These are phyloP conservation scores for Hymenochirus boettgeri DNA, from an alignment of 2,113 vertebrate species.

Conservation along the genomic window DNA sequence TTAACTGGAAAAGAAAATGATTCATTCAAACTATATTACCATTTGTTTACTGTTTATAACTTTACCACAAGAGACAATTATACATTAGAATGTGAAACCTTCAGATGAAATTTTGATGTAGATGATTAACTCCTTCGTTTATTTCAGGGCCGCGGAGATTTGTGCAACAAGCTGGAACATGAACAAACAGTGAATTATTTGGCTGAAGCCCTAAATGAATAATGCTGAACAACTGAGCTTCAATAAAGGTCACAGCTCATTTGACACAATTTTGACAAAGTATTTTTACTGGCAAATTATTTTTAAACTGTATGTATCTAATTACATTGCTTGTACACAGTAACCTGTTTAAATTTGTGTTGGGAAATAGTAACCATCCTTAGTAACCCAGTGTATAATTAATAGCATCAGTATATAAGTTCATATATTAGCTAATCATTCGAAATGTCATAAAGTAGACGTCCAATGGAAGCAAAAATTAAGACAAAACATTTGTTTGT, in stretches of 20 bases:
- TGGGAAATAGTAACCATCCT: no score
- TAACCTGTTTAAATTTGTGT: not conserved
- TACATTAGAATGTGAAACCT: not conserved
- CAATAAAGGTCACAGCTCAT: conserved; percentile 1
- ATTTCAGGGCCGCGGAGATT: conserved; percentile 2
- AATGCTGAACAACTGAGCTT: conserved; percentile 3
- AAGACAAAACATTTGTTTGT: no score
- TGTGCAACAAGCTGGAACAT: not conserved
- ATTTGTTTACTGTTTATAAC: not conserved
- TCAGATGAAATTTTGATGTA: not conserved
- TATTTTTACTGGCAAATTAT: not conserved
- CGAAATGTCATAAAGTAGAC: no score
- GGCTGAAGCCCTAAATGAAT: not conserved
- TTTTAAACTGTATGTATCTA: not conserved
- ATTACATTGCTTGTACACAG: not conserved
- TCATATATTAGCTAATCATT: no score
- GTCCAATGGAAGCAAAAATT: no score
- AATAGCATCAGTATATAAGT: no score
- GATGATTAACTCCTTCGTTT: not conserved
- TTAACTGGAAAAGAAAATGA: no score
- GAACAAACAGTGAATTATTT: not conserved
- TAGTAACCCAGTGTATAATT: no score
- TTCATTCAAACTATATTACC: no score
- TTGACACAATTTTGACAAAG: not conserved
- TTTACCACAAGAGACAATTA: not conserved